These are phyloP conservation scores for Drosophila lacicola DNA, from an alignment of 2,888 invertebrate genomes.

Conservation along the genomic window DNA sequence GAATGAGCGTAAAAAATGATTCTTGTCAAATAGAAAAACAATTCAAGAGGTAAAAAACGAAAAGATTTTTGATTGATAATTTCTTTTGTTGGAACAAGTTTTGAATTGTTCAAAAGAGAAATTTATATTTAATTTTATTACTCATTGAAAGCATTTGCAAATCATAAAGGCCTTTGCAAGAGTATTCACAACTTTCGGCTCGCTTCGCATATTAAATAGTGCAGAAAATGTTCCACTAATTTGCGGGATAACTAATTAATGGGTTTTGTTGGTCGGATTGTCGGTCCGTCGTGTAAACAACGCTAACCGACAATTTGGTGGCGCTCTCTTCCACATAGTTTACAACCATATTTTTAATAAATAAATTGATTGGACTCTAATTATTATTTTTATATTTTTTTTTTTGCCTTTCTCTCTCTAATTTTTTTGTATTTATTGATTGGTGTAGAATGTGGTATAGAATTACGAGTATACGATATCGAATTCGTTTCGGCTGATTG, in stretches of 20 bases:
- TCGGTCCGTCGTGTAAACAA: constrained; percentile 24
- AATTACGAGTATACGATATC: constrained; percentile 14
- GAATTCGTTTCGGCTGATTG: constrained; percentile 68
- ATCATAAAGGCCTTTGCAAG: background rate
- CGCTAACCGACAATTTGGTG: constrained; percentile 35
- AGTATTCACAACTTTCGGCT: constrained; percentile 14
- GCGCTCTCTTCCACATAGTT: constrained; percentile 21
- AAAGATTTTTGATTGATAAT: too few species aligned
- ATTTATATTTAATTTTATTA: background rate
- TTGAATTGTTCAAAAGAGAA: too few species aligned
- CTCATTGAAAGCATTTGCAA: background rate
- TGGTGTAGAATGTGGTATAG: constrained; percentile 5
- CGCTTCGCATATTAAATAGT: constrained; percentile 31
- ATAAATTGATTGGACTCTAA: constrained; percentile 68
- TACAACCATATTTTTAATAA: constrained; percentile 48
- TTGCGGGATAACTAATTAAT: constrained; percentile 77
- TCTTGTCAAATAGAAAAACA: too few species aligned
- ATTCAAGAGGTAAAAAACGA: too few species aligned
- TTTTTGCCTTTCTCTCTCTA: background rate
- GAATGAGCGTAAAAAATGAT: too few species aligned
- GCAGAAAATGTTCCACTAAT: constrained; percentile 69
- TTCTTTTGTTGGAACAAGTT: too few species aligned
- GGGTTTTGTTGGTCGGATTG: constrained; percentile 43
- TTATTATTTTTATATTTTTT: constrained; percentile 24
- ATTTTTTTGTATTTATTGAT: constrained; percentile 8